These are phyloP conservation scores for Semaprochilodus insignis DNA, from an alignment of 2,797 vertebrate genomes.

Conservation along the genomic window DNA sequence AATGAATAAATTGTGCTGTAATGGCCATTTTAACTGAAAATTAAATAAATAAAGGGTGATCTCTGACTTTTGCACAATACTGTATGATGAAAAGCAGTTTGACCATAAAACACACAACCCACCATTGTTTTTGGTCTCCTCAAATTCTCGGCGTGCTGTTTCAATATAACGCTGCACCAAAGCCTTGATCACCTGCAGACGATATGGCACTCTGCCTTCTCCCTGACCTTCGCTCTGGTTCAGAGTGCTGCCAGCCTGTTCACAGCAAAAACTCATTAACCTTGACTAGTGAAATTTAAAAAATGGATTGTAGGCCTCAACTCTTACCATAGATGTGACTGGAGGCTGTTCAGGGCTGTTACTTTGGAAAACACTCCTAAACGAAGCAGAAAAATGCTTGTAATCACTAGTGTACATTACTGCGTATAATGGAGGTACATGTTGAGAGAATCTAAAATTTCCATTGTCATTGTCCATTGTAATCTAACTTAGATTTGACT, in stretches of 20 bases:
- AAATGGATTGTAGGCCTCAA: not conserved
- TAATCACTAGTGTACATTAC: not conserved
- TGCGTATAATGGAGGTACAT: not conserved
- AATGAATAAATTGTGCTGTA: too few species aligned
- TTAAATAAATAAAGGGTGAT: too few species aligned
- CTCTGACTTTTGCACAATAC: too few species aligned
- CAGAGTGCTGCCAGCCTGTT: conserved; percentile 44
- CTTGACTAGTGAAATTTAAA: not conserved
- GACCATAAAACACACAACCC: conserved; percentile 13
- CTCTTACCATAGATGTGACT: conserved; percentile 70
- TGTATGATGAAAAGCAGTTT: too few species aligned
- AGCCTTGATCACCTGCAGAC: conserved; percentile 73
- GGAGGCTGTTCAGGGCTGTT: conserved; percentile 68
- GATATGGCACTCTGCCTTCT: conserved; percentile 66
- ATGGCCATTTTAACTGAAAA: too few species aligned
- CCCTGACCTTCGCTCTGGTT: conserved; percentile 20
- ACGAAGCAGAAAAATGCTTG: not conserved
- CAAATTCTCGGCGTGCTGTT: conserved; percentile 73
- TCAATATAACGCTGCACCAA: conserved; percentile 78
- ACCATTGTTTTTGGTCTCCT: conserved; percentile 78
- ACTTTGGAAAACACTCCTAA: conserved; percentile 66
- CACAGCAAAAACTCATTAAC: conserved; percentile 34
- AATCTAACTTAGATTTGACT: too few species aligned
- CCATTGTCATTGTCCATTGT: too few species aligned
- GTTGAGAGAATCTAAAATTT: too few species aligned